Base-by-base conservation (phyloP, 2,113 vertebrate genomes). In the Lasiurus cinereus region DNA sequence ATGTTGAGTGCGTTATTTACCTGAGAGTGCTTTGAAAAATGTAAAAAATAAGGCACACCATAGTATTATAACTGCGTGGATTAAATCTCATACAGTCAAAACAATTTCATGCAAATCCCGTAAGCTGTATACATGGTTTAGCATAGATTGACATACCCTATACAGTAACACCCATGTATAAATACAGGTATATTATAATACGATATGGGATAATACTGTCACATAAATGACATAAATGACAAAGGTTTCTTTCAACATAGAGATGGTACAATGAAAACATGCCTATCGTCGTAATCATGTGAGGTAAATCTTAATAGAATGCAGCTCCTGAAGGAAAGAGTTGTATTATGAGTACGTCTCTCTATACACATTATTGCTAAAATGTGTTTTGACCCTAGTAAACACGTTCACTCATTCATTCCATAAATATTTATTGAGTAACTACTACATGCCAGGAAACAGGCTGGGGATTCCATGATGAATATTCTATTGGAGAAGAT, bases 21-120 rank as follows among this genome's bases (percentile, higher is more conserved):
- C 54, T 12, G n/a, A 70, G 33, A 67, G 46, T 27, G 13, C 50
- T 92, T 97, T 83, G 82, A 77, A 95, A 96, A 87, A 43, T 78
- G 33, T 43, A 76, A 76, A 94, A 67, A n/a, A 39, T 94, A 50
- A 64, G 39, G 46, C 78, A 56, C 43, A 13, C 13, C n/a, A 56
- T 64, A 80, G 33, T 50, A 29, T 91, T 78, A 56, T 48, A 78
- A 83, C 8, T 54, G 48, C 92, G 31, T n/a, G 1, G 27, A 46
- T 69, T 72, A 80, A 92, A 94, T 64, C 27, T 46, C 56, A 64
- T 62, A n/a, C 18, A 13, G 50, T 83, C 27, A 79, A 90, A 95
- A 87, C 33, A 78, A 22, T n/a, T n/a, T 78, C 52, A 36, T 27
- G 29, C 33, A 88, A 82, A 74, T 27, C 39, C 54, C 16, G 31